Conservation (phyloP, 2,113 vertebrate species). For the Rhea pennata region DNA sequence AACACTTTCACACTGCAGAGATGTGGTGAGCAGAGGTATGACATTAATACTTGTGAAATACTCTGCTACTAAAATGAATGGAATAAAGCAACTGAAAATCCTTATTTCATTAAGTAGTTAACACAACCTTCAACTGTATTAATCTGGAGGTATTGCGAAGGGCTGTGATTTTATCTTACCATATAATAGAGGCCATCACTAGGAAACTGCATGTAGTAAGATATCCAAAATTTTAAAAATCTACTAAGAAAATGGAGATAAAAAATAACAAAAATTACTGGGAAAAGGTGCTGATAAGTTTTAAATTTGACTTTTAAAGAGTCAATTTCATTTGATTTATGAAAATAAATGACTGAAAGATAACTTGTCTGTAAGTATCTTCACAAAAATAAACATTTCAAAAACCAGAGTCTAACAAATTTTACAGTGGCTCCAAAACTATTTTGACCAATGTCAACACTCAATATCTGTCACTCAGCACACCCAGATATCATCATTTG, state of each 20-base stretch:
- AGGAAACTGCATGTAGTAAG: neutral
- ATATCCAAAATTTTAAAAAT: neutral
- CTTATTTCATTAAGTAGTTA: neutral
- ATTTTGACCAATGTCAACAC: neutral
- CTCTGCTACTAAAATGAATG: neutral
- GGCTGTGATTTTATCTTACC: neutral
- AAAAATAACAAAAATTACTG: neutral
- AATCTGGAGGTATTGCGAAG: neutral
- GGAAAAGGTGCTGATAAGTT: neutral
- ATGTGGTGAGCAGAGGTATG: neutral
- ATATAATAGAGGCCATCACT: neutral
- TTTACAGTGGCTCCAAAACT: neutral
- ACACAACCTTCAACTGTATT: neutral
- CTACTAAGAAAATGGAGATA: neutral
- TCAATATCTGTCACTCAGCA: neutral
- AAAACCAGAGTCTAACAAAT: neutral
- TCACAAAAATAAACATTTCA: neutral
- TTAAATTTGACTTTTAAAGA: neutral
- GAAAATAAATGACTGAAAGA: neutral
- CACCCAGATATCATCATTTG: neutral
- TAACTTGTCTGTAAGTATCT: neutral
- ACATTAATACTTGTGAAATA: neutral
- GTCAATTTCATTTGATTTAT: neutral
- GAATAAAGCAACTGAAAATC: neutral
- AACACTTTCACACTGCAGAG: neutral